Percentiles rank a stretch among this genome's conserved stretches.
Evolutionary conservation across 2,113 vertebrate genomes (phyloP).

Genomic region (Tiliqua scincoides): DNA sequence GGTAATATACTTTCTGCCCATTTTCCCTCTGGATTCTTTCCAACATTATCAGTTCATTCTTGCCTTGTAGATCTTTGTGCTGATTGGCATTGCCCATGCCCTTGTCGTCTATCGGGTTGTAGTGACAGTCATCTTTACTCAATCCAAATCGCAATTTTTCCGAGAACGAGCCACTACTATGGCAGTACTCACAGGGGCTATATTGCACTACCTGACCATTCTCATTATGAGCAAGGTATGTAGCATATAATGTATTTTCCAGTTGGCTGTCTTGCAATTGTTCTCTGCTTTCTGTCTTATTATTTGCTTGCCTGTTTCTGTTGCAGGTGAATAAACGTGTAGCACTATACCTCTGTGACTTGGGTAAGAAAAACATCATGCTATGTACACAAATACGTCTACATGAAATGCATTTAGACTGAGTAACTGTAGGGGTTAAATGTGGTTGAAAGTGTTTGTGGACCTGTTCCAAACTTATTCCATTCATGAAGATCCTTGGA

Average conservation of each 20-base stretch:
- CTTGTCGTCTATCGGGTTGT: conserved; percentile 89
- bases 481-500: background rate
- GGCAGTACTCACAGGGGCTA: conserved; percentile 81
- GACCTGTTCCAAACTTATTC: rapidly evolving
- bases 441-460: background rate
- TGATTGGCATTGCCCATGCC: conserved; percentile 84
- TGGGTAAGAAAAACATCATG: conserved; percentile 77
- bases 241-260: rapidly evolving
- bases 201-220: conserved; percentile 90
- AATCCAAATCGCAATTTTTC: conserved; percentile 64
- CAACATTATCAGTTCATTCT: background rate
- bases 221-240: conserved; percentile 86
- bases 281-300: background rate
- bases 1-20: too few species aligned
- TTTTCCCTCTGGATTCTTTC: background rate
- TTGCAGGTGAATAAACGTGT: conserved; percentile 84
- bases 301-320: background rate
- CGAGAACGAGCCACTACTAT: conserved; percentile 74
- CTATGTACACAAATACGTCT: background rate
- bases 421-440: background rate
- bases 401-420: background rate
- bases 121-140: conserved; percentile 69
- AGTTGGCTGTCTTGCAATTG: rapidly evolving
- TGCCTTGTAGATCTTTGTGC: conserved; percentile 78
- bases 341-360: conserved; percentile 82